phyloP scores from a whole-genome alignment of 2,888 invertebrate genomes.

The Homarus gammarus region DNA sequence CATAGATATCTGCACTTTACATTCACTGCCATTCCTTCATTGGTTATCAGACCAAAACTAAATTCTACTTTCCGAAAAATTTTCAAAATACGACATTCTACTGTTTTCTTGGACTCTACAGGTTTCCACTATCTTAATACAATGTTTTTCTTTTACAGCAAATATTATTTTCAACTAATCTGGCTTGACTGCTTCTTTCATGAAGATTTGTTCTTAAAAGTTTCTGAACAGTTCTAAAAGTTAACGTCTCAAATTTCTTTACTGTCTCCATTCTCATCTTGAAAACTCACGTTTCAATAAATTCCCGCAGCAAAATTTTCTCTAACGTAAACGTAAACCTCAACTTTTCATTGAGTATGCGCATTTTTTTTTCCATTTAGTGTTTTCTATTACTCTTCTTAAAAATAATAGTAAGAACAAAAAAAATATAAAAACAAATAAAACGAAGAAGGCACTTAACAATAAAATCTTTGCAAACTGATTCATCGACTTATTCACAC shows the following conservation, averaged over 20 bases:
- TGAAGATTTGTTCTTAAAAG: background rate
- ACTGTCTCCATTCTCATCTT: background rate
- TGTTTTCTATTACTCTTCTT: background rate
- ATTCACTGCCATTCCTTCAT: constrained; percentile 1
- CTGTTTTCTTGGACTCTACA: constrained; percentile 4
- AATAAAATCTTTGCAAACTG: constrained; percentile 37
- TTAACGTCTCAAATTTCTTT: background rate
- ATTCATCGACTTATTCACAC: constrained; percentile 14
- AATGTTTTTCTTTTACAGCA: background rate
- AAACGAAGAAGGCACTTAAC: background rate
- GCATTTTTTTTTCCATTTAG: background rate
- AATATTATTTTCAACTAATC: background rate
- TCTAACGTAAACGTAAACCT: background rate
- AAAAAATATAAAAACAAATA: background rate
- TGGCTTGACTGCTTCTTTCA: background rate
- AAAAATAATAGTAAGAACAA: background rate
- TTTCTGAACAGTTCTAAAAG: background rate
- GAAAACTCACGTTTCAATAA: background rate
- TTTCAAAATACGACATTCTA: constrained; percentile 21
- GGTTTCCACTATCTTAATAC: constrained; percentile 4
- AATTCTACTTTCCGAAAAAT: constrained; percentile 31
- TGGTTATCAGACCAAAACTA: constrained; percentile 22
- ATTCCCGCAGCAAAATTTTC: background rate
- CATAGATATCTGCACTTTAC: constrained; percentile 19
- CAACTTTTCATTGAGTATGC: background rate